phyloP scores from a whole-genome alignment of 2,888 invertebrate genomes.

The Sinodicranocentrus sp. region DNA sequence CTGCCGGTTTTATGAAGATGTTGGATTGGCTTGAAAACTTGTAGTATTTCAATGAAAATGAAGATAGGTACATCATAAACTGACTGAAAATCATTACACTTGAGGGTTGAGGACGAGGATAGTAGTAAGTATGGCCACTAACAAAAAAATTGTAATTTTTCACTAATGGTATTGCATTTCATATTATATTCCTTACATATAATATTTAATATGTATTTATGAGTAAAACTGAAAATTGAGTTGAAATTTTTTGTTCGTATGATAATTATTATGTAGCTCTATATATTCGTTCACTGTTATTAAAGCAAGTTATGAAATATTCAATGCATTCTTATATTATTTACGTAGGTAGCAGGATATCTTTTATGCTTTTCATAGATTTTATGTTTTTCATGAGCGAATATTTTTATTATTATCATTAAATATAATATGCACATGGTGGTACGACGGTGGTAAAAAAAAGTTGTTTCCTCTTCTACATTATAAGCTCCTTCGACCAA shows the following conservation, averaged over 20 bases:
- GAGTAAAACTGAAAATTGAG: too few relatives aligned
- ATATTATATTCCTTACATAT: slow-evolving; percentile 19
- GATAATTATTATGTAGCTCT: too few relatives aligned
- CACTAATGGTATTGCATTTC: slow-evolving; percentile 22
- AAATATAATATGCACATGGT: slow-evolving; percentile 60
- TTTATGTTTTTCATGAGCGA: slow-evolving; percentile 50
- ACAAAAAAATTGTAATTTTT: slow-evolving; percentile 38
- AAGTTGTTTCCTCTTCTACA: slow-evolving; percentile 43
- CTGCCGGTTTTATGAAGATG: not conserved
- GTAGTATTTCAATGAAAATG: slow-evolving; percentile 18
- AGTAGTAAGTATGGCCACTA: not conserved
- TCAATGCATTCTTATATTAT: too few relatives aligned
- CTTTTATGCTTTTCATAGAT: slow-evolving; percentile 2
- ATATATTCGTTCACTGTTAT: too few relatives aligned
- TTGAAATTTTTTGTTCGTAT: too few relatives aligned
- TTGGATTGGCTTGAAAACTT: slow-evolving; percentile 17
- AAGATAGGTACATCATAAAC: too few relatives aligned
- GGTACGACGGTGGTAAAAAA: too few relatives aligned
- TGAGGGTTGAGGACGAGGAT: not conserved
- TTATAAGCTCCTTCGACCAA: not conserved
- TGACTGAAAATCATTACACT: slow-evolving; percentile 20
- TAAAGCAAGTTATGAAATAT: too few relatives aligned
- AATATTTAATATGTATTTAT: not conserved
- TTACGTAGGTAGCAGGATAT: too few relatives aligned
- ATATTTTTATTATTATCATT: slow-evolving; percentile 63